Evolutionary conservation across 2,113 vertebrate species (phyloP).

Genomic region (Psilopogon haemacephalus): DNA sequence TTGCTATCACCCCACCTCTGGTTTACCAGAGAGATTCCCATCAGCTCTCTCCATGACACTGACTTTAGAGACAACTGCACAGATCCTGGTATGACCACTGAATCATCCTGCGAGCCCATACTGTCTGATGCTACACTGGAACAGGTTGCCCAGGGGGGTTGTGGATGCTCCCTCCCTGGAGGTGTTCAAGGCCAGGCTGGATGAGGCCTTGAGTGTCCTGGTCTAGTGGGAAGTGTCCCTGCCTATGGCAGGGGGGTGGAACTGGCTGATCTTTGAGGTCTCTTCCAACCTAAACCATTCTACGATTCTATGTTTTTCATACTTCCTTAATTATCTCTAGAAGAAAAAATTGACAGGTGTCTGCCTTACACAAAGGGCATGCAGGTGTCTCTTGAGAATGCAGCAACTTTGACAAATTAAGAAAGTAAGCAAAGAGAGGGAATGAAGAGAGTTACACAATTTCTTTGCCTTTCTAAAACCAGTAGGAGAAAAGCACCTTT

Average conservation of each 20-base stretch:
- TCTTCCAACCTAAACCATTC: no score
- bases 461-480: background rate
- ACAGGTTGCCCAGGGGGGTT: no score
- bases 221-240: no score
- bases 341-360: background rate
- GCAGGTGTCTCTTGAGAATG: background rate
- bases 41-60: background rate
- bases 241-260: no score
- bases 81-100: fast-evolving
- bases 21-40: background rate
- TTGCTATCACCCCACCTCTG: background rate
- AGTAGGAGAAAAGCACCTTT: background rate
- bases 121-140: no score
- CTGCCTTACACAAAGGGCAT: background rate
- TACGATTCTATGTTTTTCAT: background rate
- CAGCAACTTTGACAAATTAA: background rate
- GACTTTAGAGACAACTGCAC: background rate
- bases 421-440: background rate
- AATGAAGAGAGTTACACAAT: background rate
- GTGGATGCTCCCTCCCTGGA: no score
- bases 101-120: fast-evolving
- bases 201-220: no score
- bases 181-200: no score
- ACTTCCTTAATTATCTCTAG: background rate
- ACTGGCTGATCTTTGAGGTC: no score